Conservation (phyloP, 1,140 invertebrate genomes). For the Drosophila punjabiensis region DNA sequence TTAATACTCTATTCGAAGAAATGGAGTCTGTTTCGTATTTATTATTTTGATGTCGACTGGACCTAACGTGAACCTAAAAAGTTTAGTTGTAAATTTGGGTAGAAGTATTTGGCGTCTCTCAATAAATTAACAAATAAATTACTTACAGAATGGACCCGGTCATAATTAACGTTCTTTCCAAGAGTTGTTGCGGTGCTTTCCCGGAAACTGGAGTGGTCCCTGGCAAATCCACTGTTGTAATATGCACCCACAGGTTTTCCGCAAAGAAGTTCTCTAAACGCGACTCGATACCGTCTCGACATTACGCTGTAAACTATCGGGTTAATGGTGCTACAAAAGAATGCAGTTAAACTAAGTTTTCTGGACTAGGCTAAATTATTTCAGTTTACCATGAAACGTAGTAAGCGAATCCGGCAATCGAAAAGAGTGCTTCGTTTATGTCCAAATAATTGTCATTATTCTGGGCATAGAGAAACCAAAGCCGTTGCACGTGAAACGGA, state of each 20-base stretch:
- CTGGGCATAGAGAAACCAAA: conserved; percentile 91
- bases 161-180: conserved; percentile 54
- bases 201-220: conserved; percentile 87
- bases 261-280: conserved; percentile 91
- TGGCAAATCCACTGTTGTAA: conserved; percentile 85
- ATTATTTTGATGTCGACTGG: conserved; percentile 39
- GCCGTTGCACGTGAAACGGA: conserved; percentile 96
- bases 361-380: neutral
- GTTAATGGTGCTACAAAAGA: conserved; percentile 90
- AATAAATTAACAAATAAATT: neutral
- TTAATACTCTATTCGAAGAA: conserved; percentile 46
- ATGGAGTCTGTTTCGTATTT: conserved; percentile 24
- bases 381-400: conserved; percentile 90
- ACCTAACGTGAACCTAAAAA: conserved; percentile 47
- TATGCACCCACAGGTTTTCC: conserved; percentile 84
- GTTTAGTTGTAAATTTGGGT: neutral
- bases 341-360: neutral
- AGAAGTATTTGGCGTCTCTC: neutral
- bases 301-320: conserved; percentile 97
- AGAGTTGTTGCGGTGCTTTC: conserved; percentile 84
- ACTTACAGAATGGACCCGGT: conserved; percentile 70
- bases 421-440: conserved; percentile 92
- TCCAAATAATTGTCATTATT: conserved; percentile 87
- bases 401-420: conserved; percentile 92
- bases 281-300: conserved; percentile 92